Conservation (phyloP, 2,797 vertebrate species). For the Chelonia mydas region DNA sequence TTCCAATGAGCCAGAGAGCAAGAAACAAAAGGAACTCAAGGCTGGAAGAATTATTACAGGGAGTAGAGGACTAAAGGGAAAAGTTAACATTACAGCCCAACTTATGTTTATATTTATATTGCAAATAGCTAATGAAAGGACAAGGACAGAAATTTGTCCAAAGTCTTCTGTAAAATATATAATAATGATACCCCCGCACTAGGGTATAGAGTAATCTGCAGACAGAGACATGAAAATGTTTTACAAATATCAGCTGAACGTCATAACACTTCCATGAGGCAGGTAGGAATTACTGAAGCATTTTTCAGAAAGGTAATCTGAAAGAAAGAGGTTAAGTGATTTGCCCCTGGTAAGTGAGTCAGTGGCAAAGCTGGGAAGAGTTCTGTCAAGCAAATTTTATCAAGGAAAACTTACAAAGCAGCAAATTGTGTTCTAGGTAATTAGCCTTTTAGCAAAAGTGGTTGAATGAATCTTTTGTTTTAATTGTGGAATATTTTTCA, state of each 20-base stretch:
- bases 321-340: background rate
- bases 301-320: background rate
- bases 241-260: background rate
- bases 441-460: background rate
- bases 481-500: background rate
- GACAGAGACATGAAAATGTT: background rate
- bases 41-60: background rate
- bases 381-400: background rate
- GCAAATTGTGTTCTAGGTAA: background rate
- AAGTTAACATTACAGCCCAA: background rate
- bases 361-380: background rate
- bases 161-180: background rate
- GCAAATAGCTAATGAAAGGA: background rate
- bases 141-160: background rate
- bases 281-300: background rate
- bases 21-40: background rate
- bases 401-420: background rate
- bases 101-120: background rate
- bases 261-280: background rate
- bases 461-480: background rate
- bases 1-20: background rate
- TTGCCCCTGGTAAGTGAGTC: fast-evolving
- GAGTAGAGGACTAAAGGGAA: background rate
- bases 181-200: background rate
- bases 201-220: background rate